These are phyloP conservation scores for Dysmachus trigonus DNA, from an alignment of 2,888 invertebrate species.

Conservation along the genomic window DNA sequence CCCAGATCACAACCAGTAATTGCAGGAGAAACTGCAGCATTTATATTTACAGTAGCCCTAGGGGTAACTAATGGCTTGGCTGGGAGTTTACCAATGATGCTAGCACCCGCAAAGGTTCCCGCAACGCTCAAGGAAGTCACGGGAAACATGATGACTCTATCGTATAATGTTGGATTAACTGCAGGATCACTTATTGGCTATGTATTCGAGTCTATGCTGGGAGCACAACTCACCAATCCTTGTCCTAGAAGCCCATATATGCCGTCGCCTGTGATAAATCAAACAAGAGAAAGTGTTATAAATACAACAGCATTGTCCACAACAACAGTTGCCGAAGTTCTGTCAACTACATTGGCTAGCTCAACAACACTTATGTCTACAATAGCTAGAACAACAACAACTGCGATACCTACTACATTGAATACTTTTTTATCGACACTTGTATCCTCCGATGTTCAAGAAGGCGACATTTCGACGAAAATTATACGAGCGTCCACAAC, in stretches of 20 bases:
- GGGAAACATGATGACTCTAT: slow-evolving; percentile 94
- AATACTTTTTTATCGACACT: slow-evolving; percentile 42
- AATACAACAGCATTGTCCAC: slow-evolving; percentile 52
- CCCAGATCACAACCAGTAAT: slow-evolving; percentile 81
- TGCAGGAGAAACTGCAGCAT: slow-evolving; percentile 72
- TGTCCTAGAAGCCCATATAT: slow-evolving; percentile 64
- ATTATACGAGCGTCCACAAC: slow-evolving; percentile 24
- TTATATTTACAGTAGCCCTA: slow-evolving; percentile 73
- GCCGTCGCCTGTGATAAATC: slow-evolving; percentile 52
- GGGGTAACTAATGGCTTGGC: slow-evolving; percentile 88
- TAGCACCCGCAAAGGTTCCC: slow-evolving; percentile 86
- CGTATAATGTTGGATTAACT: slow-evolving; percentile 87
- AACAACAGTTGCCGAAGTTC: slow-evolving; percentile 49
- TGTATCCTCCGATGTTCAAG: slow-evolving; percentile 24
- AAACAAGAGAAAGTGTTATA: slow-evolving; percentile 25
- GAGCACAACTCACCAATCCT: slow-evolving; percentile 65
- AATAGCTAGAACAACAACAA: slow-evolving; percentile 12
- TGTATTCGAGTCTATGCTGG: slow-evolving; percentile 74
- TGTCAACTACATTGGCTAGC: not conserved
- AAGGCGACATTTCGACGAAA: slow-evolving; percentile 36
- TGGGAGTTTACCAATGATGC: slow-evolving; percentile 92
- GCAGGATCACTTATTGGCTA: slow-evolving; percentile 87
- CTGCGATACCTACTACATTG: not conserved
- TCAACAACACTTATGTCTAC: slow-evolving; percentile 19
- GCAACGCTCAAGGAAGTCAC: slow-evolving; percentile 88